These are phyloP conservation scores for Aphaenogaster ashmeadi DNA, from an alignment of 1,140 invertebrate genomes.

Conservation along the genomic window DNA sequence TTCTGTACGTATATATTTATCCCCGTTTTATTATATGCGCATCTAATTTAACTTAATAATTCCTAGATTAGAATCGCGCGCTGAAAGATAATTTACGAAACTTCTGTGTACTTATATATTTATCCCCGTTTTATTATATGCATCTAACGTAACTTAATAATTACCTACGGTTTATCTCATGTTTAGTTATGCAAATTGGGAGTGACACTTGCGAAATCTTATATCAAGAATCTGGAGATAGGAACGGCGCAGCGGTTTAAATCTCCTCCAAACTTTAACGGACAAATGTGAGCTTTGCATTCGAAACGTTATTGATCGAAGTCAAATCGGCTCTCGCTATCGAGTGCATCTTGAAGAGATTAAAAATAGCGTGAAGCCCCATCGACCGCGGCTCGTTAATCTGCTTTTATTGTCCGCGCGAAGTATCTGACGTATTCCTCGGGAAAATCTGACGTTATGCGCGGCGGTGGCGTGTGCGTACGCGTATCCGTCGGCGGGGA, in stretches of 20 bases:
- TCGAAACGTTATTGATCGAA: constrained; percentile 20
- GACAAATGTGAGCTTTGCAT: background rate
- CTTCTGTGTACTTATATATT: background rate
- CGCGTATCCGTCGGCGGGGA: constrained; percentile 4
- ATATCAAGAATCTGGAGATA: background rate
- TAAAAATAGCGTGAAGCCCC: constrained; percentile 9
- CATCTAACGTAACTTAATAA: background rate
- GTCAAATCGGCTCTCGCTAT: background rate
- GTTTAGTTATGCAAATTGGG: background rate
- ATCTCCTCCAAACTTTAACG: background rate
- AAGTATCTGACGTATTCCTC: constrained; percentile 42
- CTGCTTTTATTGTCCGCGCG: constrained; percentile 22
- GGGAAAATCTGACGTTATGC: constrained; percentile 44
- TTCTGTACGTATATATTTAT: background rate
- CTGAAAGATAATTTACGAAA: background rate
- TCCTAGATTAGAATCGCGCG: background rate
- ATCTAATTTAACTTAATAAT: background rate
- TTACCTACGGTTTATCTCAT: background rate
- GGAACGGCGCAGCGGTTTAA: background rate
- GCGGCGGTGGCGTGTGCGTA: background rate
- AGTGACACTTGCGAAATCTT: background rate
- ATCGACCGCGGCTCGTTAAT: constrained; percentile 49
- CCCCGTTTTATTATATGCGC: background rate
- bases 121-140: background rate
- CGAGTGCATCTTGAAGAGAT: constrained; percentile 1